A percentile compares a stretch with the other conserved stretches of the same genome.
phyloP scores from a whole-genome alignment of 1,140 invertebrate species.

The Lordiphosa stackelbergi region DNA sequence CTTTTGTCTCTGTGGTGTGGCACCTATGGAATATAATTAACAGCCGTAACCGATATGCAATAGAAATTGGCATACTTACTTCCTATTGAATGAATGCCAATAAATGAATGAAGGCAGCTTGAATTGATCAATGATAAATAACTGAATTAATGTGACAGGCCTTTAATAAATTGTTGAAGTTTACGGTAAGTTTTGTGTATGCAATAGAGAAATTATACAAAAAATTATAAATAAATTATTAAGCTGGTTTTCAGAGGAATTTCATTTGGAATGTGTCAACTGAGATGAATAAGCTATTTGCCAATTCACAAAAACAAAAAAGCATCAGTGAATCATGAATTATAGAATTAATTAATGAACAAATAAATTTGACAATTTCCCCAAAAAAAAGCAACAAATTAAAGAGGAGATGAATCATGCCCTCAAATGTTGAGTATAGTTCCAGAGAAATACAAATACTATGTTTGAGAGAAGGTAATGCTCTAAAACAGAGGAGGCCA shows the following conservation, averaged over 20 bases:
- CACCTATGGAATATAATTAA: constrained; percentile 11
- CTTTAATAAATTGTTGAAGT: constrained; percentile 50
- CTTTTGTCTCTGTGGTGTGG: constrained; percentile 4
- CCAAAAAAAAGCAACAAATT: no score
- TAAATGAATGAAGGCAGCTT: constrained; percentile 38
- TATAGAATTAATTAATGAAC: no score
- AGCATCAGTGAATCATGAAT: no score
- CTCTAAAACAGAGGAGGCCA: no score
- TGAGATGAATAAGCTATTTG: constrained; percentile 1
- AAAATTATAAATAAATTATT: neutral
- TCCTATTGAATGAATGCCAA: constrained; percentile 42
- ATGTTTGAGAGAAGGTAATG: no score
- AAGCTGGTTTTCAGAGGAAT: neutral
- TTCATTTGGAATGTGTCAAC: neutral
- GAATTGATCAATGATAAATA: constrained; percentile 64
- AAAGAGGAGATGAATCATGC: no score
- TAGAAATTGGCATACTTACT: constrained; percentile 41
- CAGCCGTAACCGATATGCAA: constrained; percentile 11
- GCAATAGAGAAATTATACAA: constrained; percentile 1
- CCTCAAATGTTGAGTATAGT: no score
- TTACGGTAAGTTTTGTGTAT: neutral
- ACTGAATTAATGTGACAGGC: constrained; percentile 70
- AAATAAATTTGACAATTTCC: no score
- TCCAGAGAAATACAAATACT: no score
- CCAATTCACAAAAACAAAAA: no score